A percentile compares a stretch with the other conserved stretches of the same genome.
Conservation (phyloP, 2,888 invertebrate species). For the Patella caerulea region DNA sequence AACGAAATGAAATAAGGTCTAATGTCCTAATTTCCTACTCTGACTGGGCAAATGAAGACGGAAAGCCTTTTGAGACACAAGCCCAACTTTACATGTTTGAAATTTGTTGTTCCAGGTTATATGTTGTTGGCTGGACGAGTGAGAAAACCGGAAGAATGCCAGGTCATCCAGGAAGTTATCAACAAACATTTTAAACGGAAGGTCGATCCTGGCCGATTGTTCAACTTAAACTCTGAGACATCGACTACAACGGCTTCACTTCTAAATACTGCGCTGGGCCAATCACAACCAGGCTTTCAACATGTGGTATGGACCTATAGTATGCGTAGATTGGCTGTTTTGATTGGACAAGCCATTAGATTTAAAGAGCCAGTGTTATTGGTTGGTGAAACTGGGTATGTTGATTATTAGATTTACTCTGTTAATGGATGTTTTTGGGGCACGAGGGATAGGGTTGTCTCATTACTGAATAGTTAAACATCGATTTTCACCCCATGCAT, state of each 20-base stretch:
- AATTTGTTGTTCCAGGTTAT: conserved; percentile 76
- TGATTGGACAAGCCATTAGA: conserved; percentile 82
- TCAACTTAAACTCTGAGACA: conserved; percentile 75
- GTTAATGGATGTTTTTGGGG: too few relatives aligned
- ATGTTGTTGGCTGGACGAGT: conserved; percentile 94
- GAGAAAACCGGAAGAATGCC: conserved; percentile 85
- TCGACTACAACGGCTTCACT: conserved; percentile 80
- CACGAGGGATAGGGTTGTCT: too few relatives aligned
- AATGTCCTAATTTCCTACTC: too few relatives aligned
- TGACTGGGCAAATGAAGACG: too few relatives aligned
- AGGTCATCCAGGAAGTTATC: conserved; percentile 83
- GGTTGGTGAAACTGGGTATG: conserved; percentile 91
- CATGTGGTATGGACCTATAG: conserved; percentile 96
- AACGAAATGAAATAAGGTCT: too few relatives aligned
- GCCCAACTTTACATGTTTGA: background rate
- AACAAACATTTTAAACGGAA: conserved; percentile 81
- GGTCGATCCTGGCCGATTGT: conserved; percentile 81
- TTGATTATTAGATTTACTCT: background rate
- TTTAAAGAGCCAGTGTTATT: conserved; percentile 95
- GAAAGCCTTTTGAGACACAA: too few relatives aligned
- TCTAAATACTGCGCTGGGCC: conserved; percentile 45
- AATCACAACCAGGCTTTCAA: conserved; percentile 74
- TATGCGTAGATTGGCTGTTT: conserved; percentile 81
- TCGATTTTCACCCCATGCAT: too few relatives aligned
- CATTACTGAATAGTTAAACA: too few relatives aligned